Base-by-base conservation (phyloP, 2,797 vertebrate genomes). In the Sebastes oblongus region DNA sequence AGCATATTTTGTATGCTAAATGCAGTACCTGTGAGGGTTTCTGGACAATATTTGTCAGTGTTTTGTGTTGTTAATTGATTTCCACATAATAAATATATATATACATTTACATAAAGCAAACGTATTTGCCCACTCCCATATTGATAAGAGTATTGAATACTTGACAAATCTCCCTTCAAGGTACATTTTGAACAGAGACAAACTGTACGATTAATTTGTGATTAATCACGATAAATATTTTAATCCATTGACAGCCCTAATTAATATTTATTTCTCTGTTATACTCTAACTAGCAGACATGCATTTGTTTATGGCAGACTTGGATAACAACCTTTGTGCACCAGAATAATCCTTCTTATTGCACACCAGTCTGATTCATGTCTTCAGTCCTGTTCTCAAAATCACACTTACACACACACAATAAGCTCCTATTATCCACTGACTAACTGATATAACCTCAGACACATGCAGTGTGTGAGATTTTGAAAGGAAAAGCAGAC, bases 401-500 rank as follows among this genome's bases (percentile, higher is more conserved):
- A 74, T 52, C 75, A 42, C 29, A 64, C 20, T 39, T 42, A 69
- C 50, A 54, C 18, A 52, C 39, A 12, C 39, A 67, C 39, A 64
- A 46, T 65, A 55, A 77, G 42, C 74, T 74, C 54, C 62, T 54
- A 25, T 50, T 54, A 22, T 65, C 4, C 18, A 34, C 66, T 24
- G 66, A 75, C 64, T 71, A 60, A 80, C 50, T 64, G 67, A 86
- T 77, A 71, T 55, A 68, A 81, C 72, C 62, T 62, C 74, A 42
- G 65, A 56, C 29, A 7, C 79, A 77, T 78, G 46, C 29, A 22
- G 59, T 69, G 77, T 71, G 82, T 66, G 54, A 25, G 74, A 72
- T 32, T 88, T 83, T 80, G 29, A 85, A 81, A 85, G 79, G 71
- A 91, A 84, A 85, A 89, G 84, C 83, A 87, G 80, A 84, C 61